Evolutionary conservation across 2,113 vertebrate genomes (phyloP).

Genomic region (Perca fluviatilis): DNA sequence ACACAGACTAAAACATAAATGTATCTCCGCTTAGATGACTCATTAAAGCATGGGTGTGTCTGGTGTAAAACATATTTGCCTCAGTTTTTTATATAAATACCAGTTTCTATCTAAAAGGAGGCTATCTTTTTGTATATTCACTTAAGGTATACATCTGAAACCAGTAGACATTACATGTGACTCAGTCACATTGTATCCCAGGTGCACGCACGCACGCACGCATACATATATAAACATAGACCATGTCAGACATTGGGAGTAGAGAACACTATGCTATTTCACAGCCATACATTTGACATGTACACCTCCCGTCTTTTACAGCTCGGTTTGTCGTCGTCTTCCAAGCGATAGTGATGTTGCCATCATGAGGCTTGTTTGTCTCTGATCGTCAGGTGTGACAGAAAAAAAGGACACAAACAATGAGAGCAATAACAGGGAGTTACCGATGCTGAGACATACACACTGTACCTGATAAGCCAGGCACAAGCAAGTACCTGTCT

Average conservation of each 20-base stretch:
- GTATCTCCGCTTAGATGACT: slow-evolving; percentile 27
- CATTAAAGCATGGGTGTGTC: slow-evolving; percentile 17
- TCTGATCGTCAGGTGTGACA: slow-evolving; percentile 3
- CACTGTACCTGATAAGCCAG: slow-evolving; percentile 11
- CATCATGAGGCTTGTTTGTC: not conserved
- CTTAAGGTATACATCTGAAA: not conserved
- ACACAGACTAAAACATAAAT: too few relatives aligned
- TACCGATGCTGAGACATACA: not conserved
- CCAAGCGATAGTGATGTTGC: not conserved
- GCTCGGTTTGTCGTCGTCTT: slow-evolving; percentile 2
- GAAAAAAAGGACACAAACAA: not conserved
- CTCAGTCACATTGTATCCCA: not conserved
- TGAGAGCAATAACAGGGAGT: slow-evolving; percentile 22
- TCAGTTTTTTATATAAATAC: not conserved
- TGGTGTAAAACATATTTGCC: not conserved
- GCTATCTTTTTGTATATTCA: not conserved
- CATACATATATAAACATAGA: too few relatives aligned
- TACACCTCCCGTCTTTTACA: slow-evolving; percentile 2
- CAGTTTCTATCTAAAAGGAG: not conserved
- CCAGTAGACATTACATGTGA: not conserved
- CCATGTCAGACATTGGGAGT: too few relatives aligned
- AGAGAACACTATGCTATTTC: not conserved
- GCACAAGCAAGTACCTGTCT: slow-evolving; percentile 51
- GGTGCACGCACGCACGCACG: too few relatives aligned
- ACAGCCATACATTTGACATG: not conserved